Conservation (phyloP, 2,113 vertebrate species). For the Anhinga rufa region DNA sequence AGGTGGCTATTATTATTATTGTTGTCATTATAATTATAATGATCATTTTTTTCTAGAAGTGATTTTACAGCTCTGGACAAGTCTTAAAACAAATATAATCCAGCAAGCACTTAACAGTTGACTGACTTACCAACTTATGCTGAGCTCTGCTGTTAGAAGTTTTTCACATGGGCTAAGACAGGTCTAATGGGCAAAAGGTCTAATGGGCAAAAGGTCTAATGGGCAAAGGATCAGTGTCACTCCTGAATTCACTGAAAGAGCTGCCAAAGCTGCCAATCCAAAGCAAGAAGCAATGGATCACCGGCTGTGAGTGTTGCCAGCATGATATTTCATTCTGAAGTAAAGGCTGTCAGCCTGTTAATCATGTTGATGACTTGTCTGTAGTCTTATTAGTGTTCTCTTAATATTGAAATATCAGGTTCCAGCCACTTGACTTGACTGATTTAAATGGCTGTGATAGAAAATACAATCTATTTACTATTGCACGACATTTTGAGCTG, state of each 20-base stretch:
- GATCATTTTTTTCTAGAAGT: not conserved
- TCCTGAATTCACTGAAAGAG: not conserved
- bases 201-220: not conserved
- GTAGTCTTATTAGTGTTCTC: not conserved
- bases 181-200: not conserved
- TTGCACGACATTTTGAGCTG: not conserved
- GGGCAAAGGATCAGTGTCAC: not conserved
- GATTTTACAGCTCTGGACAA: not conserved
- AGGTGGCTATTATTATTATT: not conserved
- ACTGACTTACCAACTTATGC: not conserved
- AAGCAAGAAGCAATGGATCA: not conserved
- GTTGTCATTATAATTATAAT: not conserved
- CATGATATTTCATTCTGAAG: not conserved
- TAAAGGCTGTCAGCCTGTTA: not conserved
- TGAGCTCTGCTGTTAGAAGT: not conserved
- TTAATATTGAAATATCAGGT: not conserved
- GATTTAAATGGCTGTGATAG: not conserved
- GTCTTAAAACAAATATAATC: not conserved
- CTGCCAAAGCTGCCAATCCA: not conserved
- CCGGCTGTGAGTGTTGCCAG: not conserved
- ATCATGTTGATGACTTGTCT: not conserved
- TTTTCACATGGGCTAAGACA: not conserved
- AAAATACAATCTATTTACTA: not conserved
- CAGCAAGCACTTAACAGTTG: not conserved
- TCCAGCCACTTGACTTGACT: not conserved